Evolutionary conservation across 1,140 invertebrate species (phyloP), one percentile per base, ranked within the genome.

Genomic region (Maconellicoccus hirsutus): DNA sequence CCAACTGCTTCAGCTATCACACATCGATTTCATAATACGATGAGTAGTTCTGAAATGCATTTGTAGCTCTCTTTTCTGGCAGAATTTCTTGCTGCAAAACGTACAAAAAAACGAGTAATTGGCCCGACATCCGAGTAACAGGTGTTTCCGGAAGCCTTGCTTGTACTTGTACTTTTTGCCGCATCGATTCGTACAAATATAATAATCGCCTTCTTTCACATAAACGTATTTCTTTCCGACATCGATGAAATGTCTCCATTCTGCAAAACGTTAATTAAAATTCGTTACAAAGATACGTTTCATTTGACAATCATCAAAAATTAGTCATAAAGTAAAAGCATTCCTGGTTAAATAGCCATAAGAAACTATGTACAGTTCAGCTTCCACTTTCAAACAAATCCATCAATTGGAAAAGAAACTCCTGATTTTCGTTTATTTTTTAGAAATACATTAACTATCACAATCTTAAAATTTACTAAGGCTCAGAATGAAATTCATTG

Each of bases 31-130:
- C 12, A 52, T 52, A 3, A 52, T 52, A 8, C 42, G 12, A 52
- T 52, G 42, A 14, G n/a, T 16, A 16, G 42, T 52, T 52, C n/a
- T 52, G n/a, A 52, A 52, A 52, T 52, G 42, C n/a, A 52, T 52
- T 52, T 52, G 42, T 3, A 52, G 42, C n/a, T 52, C 42, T 2
- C 42, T 4, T 52, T 52, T 87, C n/a, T 88, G 89, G 0, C 87
- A 89, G 75, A 91, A 92, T 14, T 84, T 86, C 61, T 86, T 86
- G 0, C 83, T 86, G 76, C 89, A 91, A 69, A 88, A 81, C 39
- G 85, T 83, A 75, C 89, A 90, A 73, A 89, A 85, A 52, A 71
- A 71, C 25, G 14, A 61, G 8, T 70, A 70, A 21, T 71, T 70
- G 59, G 71, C 71, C 10, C 83, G 82, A 77, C 86, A 87, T 76